Evolutionary conservation across 1,140 invertebrate genomes (phyloP).

Genomic region (Halyomorpha halys): DNA sequence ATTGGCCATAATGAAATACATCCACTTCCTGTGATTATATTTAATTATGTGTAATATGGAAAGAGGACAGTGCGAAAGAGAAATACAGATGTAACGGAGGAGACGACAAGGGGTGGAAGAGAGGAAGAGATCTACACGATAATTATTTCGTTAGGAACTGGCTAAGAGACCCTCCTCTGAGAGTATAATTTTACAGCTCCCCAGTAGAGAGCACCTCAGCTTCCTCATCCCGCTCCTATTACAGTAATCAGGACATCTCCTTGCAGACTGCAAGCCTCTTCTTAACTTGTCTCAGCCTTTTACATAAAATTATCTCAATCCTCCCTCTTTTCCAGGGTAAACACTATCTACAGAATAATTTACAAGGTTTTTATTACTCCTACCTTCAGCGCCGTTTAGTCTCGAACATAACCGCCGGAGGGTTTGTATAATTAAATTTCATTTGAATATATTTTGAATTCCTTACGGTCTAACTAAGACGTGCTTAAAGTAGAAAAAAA

Average conservation of each 20-base stretch:
- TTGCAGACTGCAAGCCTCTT: constrained; percentile 1
- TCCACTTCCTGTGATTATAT: too few relatives aligned
- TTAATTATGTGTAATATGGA: neutral
- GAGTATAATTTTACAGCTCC: constrained; percentile 11
- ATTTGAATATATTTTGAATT: too few relatives aligned
- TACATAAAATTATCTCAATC: constrained; percentile 13
- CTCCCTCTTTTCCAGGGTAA: neutral
- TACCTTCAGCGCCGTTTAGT: too few relatives aligned
- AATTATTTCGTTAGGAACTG: constrained; percentile 5
- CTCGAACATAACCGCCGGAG: too few relatives aligned
- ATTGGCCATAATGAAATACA: too few relatives aligned
- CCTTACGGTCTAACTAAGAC: too few relatives aligned
- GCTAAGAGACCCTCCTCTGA: neutral
- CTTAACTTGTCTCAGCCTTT: neutral
- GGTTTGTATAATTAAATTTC: too few relatives aligned
- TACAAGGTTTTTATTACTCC: constrained; percentile 6
- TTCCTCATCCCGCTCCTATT: neutral
- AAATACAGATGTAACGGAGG: neutral
- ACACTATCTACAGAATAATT: constrained; percentile 9
- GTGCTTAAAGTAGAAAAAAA: too few relatives aligned
- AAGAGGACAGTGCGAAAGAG: neutral
- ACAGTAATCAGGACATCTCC: constrained; percentile 17
- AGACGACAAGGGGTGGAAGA: neutral
- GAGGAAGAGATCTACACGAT: neutral
- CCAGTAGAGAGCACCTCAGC: neutral